These are phyloP conservation scores for Manacus vitellinus DNA, from an alignment of 2,113 vertebrate species.

Conservation along the genomic window DNA sequence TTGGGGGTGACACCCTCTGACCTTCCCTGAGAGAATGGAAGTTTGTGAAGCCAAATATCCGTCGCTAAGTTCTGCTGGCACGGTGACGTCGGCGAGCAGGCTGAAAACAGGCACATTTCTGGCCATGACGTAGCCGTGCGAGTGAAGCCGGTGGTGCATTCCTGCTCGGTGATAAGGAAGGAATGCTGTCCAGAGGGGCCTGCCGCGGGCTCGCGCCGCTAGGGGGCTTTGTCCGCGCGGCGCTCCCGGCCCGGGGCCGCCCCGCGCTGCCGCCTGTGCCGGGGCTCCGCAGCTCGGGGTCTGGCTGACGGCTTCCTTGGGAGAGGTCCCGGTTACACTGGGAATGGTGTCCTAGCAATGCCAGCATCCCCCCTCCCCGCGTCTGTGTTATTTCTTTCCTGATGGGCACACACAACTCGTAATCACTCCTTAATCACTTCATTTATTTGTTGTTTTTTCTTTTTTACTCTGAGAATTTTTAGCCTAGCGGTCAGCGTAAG, in stretches of 20 bases:
- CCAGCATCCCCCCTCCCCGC: fast-evolving
- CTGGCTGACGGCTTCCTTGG: too few species aligned
- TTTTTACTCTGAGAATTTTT: background rate
- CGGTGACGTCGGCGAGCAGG: fast-evolving
- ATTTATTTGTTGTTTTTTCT: background rate
- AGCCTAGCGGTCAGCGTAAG: background rate
- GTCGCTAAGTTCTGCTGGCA: fast-evolving
- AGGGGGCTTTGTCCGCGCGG: background rate
- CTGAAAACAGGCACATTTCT: fast-evolving
- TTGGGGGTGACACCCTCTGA: background rate
- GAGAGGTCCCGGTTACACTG: fast-evolving
- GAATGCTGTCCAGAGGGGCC: background rate
- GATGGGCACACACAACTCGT: background rate
- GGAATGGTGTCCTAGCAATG: background rate
- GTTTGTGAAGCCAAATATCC: fast-evolving
- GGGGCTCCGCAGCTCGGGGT: background rate
- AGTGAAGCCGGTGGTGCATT: background rate
- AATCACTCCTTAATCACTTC: background rate
- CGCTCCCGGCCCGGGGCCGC: background rate
- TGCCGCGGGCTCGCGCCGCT: background rate
- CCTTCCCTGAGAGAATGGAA: background rate
- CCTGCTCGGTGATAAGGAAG: background rate
- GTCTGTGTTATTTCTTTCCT: background rate
- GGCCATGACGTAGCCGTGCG: fast-evolving
- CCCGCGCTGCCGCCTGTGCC: background rate